Percentiles rank a stretch among this genome's conserved stretches.
These are phyloP conservation scores for Conchocele bisecta DNA, from an alignment of 2,888 invertebrate genomes.

Conservation along the genomic window DNA sequence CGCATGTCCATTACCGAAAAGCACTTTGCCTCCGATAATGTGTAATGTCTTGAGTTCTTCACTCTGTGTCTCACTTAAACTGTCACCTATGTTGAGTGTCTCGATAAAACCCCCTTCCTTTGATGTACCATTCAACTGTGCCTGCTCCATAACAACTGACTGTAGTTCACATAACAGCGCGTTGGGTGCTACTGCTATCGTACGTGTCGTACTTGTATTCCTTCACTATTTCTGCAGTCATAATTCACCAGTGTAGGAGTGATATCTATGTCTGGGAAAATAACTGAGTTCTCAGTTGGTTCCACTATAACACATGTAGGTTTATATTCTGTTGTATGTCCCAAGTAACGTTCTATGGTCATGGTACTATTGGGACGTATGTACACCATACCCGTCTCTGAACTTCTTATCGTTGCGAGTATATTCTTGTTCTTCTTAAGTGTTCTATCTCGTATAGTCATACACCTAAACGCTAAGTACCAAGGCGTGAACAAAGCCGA, in stretches of 20 bases:
- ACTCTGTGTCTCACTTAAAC: too few relatives aligned
- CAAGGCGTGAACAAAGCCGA: conserved; percentile 7
- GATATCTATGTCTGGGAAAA: conserved; percentile 8
- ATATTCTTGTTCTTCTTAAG: background rate
- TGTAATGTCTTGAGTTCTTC: background rate
- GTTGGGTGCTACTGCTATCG: conserved; percentile 2
- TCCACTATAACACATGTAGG: background rate
- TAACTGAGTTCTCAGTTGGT: conserved; percentile 4
- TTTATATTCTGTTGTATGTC: background rate
- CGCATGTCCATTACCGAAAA: conserved; percentile 9
- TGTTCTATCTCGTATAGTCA: background rate
- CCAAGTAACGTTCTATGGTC: background rate
- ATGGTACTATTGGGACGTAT: conserved; percentile 3
- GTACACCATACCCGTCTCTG: background rate
- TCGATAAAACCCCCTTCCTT: too few relatives aligned
- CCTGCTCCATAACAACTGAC: conserved; percentile 1
- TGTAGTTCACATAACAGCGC: conserved; percentile 14
- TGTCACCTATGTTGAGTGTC: too few relatives aligned
- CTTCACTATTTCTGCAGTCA: background rate
- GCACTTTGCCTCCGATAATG: conserved; percentile 6
- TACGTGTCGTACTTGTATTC: conserved; percentile 2
- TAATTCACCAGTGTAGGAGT: conserved; percentile 5
- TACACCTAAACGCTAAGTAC: conserved; percentile 14
- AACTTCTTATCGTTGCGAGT: background rate
- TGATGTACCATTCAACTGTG: too few relatives aligned